Base-by-base conservation (phyloP, 2,797 vertebrate genomes). In the Perodicticus potto region DNA sequence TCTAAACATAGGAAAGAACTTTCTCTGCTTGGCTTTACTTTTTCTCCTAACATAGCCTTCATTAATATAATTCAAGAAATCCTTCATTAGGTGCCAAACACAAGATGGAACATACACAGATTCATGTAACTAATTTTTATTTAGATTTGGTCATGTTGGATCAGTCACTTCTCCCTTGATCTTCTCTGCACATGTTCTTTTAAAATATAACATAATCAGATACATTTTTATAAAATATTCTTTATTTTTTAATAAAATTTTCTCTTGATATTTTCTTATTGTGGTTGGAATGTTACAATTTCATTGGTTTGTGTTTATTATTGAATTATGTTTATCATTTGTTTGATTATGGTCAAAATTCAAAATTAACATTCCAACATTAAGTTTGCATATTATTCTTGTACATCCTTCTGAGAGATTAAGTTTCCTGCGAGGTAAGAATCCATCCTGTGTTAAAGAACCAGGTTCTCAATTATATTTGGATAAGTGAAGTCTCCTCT, bases 291-390 rank as follows among this genome's bases (percentile, higher is more conserved):
- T 65, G 43, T 76, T 72, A 89, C 57, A 76, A 83, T 83, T 82
- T 32, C 25, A 59, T 59, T 92, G 63, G 10, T 43, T 89, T 95
- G 27, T 72, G 29, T 77, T 91, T 85, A 57, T 57, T 92, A 22
- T 34, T 84, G 27, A 9, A 22, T 86, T 73, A 53, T 29, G 4
- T 80, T 80, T 91, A 74, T 78, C 65, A 55, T 69, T 87, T 88
- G 22, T 63, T 76, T 88, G 40, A 40, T 40, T 40, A 69, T 23
- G 70, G 16, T 89, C 91, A 86, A 45, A 16, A 74, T 74, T 14
- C 72, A 74, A 45, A 77, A 13, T 86, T 81, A 65, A 69, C 76
- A 89, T 85, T 29, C 16, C 74, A 49, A 92, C 89, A 82, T 92
- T 76, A 80, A 34, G 17, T 86, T 82, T 92, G 13, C 20, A 25